A percentile compares a stretch with the other conserved stretches of the same genome.
phyloP scores from a whole-genome alignment of 2,888 invertebrate genomes.

The Muscina levida region DNA sequence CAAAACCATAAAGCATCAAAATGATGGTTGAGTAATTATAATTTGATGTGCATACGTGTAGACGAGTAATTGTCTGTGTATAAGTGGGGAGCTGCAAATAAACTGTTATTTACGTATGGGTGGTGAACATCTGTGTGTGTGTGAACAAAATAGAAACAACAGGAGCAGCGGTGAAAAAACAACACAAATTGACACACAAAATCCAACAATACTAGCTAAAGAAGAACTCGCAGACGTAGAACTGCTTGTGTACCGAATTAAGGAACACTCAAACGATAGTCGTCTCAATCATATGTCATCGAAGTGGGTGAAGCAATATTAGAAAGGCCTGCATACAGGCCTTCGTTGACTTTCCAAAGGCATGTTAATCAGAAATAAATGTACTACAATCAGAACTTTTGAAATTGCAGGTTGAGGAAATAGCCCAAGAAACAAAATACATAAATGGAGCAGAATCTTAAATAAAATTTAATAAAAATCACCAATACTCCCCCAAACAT shows the following conservation, averaged over 20 bases:
- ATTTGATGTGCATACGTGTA: slow-evolving; percentile 1
- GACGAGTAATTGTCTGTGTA: background rate
- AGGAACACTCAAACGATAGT: background rate
- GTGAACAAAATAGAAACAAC: background rate
- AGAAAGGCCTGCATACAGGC: too few relatives aligned
- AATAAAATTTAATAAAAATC: too few relatives aligned
- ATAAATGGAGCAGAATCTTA: too few relatives aligned
- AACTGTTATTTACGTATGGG: background rate
- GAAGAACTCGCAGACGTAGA: background rate
- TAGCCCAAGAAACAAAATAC: too few relatives aligned
- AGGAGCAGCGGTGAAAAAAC: slow-evolving; percentile 1
- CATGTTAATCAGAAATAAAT: too few relatives aligned
- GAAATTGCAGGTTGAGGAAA: too few relatives aligned
- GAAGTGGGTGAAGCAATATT: too few relatives aligned
- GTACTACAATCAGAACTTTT: too few relatives aligned
- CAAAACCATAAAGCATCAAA: slow-evolving; percentile 57
- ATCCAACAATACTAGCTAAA: background rate
- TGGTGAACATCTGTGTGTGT: background rate
- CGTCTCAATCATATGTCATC: slow-evolving; percentile 7
- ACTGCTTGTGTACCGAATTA: background rate
- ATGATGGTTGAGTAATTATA: slow-evolving; percentile 50
- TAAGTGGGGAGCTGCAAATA: background rate
- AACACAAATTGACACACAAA: slow-evolving; percentile 6
- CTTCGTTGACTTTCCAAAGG: too few relatives aligned
- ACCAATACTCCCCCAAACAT: too few relatives aligned